Conservation (phyloP, 2,888 invertebrate species). For the Nyleta sp. region DNA sequence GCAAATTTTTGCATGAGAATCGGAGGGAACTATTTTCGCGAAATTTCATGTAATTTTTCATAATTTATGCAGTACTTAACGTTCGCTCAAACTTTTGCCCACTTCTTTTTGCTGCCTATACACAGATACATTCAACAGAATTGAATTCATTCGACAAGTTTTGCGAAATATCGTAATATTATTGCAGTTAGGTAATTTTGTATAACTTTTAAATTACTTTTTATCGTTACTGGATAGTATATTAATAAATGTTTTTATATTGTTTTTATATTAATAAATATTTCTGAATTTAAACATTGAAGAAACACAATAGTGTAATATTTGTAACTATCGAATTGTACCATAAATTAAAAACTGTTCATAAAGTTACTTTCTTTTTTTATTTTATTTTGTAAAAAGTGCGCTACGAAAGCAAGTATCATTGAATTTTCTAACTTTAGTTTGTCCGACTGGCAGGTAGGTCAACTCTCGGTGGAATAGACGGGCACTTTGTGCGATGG, state of each 20-base stretch:
- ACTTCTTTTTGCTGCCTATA: slow-evolving; percentile 11
- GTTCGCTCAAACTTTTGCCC: slow-evolving; percentile 36
- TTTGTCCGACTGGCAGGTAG: slow-evolving; percentile 75
- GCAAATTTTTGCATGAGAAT: slow-evolving; percentile 57
- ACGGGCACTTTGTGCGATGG: slow-evolving; percentile 78
- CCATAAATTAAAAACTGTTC: no score
- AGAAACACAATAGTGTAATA: no score
- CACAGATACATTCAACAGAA: slow-evolving; percentile 7
- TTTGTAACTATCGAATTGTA: no score
- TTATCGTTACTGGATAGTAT: no score
- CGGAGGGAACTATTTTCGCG: slow-evolving; percentile 39
- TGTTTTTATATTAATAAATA: no score
- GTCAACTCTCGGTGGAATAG: slow-evolving; percentile 77
- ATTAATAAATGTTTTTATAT: no score
- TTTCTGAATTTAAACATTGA: no score
- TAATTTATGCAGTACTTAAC: slow-evolving; percentile 55
- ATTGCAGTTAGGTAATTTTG: no score
- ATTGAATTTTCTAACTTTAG: slow-evolving; percentile 53
- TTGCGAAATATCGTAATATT: not conserved
- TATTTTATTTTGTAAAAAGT: slow-evolving; percentile 16
- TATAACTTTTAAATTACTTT: no score
- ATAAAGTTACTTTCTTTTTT: no score
- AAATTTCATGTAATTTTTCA: slow-evolving; percentile 55
- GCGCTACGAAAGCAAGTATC: slow-evolving; percentile 11
- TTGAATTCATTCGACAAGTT: slow-evolving; percentile 16